Conservation (phyloP, 2,797 vertebrate species). For the Eulemur albifrons region DNA sequence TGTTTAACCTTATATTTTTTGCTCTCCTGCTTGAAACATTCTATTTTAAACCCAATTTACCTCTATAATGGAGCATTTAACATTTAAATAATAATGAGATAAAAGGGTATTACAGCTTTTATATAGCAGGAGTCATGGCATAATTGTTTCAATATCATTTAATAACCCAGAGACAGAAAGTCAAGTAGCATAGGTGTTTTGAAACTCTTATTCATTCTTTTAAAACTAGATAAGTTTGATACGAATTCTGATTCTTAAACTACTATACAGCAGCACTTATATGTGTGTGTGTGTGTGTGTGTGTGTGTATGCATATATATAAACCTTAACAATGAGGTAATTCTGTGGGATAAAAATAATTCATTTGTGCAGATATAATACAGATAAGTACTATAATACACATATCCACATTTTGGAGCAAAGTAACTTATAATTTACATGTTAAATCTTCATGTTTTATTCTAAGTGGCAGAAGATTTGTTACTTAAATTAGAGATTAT, state of each 20-base stretch:
- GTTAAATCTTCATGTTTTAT: slow-evolving; percentile 42
- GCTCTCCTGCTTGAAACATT: slow-evolving; percentile 42
- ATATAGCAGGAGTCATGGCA: background rate
- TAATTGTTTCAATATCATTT: slow-evolving; percentile 53
- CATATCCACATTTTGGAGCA: background rate
- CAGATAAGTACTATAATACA: background rate
- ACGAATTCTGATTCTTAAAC: background rate
- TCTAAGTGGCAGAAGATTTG: background rate
- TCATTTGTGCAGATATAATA: background rate
- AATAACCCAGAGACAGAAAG: background rate
- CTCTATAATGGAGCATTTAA: slow-evolving; percentile 52
- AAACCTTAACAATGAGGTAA: background rate
- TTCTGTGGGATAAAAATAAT: slow-evolving; percentile 17
- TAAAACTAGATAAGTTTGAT: background rate
- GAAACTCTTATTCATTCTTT: background rate
- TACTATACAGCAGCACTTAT: background rate
- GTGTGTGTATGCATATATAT: background rate
- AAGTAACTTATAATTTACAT: background rate
- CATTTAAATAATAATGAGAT: slow-evolving; percentile 57
- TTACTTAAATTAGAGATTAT: background rate
- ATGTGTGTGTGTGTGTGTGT: background rate
- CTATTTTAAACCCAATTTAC: slow-evolving; percentile 61
- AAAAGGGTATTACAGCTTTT: slow-evolving; percentile 30
- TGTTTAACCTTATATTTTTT: slow-evolving; percentile 60
- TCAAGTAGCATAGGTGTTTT: slow-evolving; percentile 7